phyloP scores from a whole-genome alignment of 2,797 vertebrate species.

The Helicolenus hilgendorfi region DNA sequence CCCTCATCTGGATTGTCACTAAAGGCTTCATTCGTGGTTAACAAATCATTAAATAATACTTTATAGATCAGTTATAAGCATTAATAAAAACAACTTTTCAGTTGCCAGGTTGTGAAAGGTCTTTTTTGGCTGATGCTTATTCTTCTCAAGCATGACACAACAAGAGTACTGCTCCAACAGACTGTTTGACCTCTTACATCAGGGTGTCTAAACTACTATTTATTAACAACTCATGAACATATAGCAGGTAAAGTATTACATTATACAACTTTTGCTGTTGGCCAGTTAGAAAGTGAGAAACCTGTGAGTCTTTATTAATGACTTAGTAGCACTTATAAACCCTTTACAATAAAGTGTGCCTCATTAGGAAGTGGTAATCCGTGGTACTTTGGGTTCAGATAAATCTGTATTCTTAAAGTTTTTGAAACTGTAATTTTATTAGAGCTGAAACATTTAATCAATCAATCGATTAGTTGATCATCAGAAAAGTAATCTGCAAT shows the following conservation, averaged over 20 bases:
- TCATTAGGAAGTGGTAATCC: background rate
- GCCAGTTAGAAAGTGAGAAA: background rate
- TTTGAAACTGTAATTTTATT: background rate
- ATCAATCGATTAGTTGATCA: background rate
- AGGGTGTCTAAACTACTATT: background rate
- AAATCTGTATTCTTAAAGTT: background rate
- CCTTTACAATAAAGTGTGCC: too few relatives aligned
- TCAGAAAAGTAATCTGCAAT: background rate
- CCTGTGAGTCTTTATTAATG: too few relatives aligned
- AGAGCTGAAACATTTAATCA: background rate
- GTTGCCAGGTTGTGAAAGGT: too few relatives aligned
- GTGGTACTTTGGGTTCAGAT: background rate
- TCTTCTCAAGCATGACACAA: background rate
- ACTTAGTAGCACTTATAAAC: too few relatives aligned
- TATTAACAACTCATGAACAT: background rate
- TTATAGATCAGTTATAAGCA: too few relatives aligned
- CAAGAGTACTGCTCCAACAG: background rate
- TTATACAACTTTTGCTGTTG: too few relatives aligned
- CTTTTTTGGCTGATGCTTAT: too few relatives aligned
- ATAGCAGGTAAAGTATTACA: background rate
- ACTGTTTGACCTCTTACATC: background rate
- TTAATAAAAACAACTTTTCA: too few relatives aligned
- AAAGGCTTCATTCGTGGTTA: background rate
- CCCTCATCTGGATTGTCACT: too few relatives aligned
- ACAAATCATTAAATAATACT: background rate